Evolutionary conservation across 2,797 vertebrate genomes (phyloP).

Genomic region (Danio albolineatus): DNA sequence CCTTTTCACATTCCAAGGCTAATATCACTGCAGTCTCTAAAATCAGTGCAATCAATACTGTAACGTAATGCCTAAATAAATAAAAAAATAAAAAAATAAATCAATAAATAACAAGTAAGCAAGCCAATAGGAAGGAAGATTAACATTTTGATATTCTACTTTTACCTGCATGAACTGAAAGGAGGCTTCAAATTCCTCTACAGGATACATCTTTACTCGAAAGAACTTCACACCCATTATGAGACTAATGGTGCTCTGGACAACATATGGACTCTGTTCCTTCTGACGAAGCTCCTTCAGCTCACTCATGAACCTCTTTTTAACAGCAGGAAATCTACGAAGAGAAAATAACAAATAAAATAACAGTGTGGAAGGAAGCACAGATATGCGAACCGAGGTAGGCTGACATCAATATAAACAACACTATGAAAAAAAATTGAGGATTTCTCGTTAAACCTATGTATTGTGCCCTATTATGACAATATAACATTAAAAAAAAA

Average conservation of each 20-base stretch:
- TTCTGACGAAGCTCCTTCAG: constrained; percentile 96
- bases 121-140: neutral
- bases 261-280: constrained; percentile 92
- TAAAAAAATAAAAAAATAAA: too few species aligned
- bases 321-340: constrained; percentile 92
- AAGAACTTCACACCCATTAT: constrained; percentile 99
- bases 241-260: constrained; percentile 97
- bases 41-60: neutral
- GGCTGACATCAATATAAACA: too few species aligned
- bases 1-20: constrained; percentile 3
- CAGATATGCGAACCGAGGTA: too few species aligned
- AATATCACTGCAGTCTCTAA: neutral
- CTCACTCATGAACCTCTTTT: constrained; percentile 97
- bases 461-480: too few species aligned
- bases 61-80: neutral
- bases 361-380: too few species aligned
- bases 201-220: constrained; percentile 99
- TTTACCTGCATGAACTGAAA: constrained; percentile 98
- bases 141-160: neutral
- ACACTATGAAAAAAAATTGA: too few species aligned
- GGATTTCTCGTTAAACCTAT: too few species aligned
- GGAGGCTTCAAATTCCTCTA: constrained; percentile 98
- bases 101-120: neutral
- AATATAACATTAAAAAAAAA: too few species aligned
- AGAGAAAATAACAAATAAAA: too few species aligned